A percentile compares a stretch with the other conserved stretches of the same genome.
phyloP scores from a whole-genome alignment of 2,888 invertebrate genomes.

The Drosophila pseudotakahashii region DNA sequence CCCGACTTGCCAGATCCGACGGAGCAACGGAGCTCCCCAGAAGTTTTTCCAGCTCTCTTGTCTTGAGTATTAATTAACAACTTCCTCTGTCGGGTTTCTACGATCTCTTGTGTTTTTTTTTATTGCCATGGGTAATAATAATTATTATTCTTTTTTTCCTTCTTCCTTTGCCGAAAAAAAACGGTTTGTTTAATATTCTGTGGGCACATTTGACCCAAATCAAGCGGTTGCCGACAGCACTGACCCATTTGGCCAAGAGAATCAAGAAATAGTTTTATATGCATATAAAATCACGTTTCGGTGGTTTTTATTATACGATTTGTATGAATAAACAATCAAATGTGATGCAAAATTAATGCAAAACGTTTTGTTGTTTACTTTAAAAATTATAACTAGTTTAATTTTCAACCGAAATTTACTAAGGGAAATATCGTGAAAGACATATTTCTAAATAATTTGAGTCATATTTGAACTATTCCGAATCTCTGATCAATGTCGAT shows the following conservation, averaged over 20 bases:
- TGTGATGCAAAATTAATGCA: slow-evolving; percentile 32
- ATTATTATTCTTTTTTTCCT: slow-evolving; percentile 53
- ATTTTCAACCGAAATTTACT: not conserved
- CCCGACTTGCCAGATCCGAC: slow-evolving; percentile 17
- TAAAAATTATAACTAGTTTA: not conserved
- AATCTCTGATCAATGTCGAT: slow-evolving; percentile 6
- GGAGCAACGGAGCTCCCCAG: slow-evolving; percentile 26
- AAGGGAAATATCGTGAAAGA: not conserved
- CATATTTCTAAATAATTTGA: not conserved
- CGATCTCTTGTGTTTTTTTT: slow-evolving; percentile 42
- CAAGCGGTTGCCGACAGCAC: slow-evolving; percentile 51
- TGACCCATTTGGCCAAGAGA: slow-evolving; percentile 64
- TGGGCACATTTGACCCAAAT: slow-evolving; percentile 73
- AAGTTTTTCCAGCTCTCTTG: slow-evolving; percentile 51
- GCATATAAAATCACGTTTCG: slow-evolving; percentile 27
- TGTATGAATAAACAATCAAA: slow-evolving; percentile 31
- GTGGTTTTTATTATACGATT: slow-evolving; percentile 14
- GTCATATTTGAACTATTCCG: not conserved
- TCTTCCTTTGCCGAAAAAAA: slow-evolving; percentile 32
- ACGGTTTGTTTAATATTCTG: slow-evolving; percentile 49
- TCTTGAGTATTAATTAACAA: slow-evolving; percentile 69
- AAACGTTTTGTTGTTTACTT: not conserved
- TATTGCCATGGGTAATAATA: slow-evolving; percentile 53
- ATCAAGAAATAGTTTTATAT: slow-evolving; percentile 13
- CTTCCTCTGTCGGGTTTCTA: slow-evolving; percentile 57